These are phyloP conservation scores for Chlorodrepanis virens DNA, from an alignment of 2,113 vertebrate genomes.

Conservation along the genomic window DNA sequence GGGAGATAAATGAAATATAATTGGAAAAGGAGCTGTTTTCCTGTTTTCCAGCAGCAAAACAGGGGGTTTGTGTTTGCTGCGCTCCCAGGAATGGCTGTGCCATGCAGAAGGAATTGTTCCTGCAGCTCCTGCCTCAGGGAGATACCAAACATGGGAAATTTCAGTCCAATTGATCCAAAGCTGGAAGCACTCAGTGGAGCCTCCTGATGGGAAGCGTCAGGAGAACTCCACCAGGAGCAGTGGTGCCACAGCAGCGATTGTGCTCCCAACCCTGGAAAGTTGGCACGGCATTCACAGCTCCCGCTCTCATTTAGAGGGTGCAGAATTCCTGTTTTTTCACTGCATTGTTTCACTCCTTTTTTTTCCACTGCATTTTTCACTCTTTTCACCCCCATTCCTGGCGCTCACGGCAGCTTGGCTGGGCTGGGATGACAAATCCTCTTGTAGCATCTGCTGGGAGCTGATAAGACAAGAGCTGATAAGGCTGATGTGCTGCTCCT, in stretches of 20 bases:
- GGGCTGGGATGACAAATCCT: conserved; percentile 21
- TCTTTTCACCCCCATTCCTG: not conserved
- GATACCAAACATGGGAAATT: conserved; percentile 42
- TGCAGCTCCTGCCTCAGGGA: conserved; percentile 23
- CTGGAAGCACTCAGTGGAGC: not conserved
- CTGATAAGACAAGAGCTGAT: conserved; percentile 46
- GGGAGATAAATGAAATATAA: not conserved
- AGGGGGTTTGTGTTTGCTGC: not conserved
- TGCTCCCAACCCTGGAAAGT: not conserved
- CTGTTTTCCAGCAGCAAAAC: not conserved
- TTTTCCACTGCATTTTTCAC: no score
- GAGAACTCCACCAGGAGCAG: not conserved
- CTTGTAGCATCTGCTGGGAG: conserved; percentile 36
- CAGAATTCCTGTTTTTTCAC: not conserved
- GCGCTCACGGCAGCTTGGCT: not conserved
- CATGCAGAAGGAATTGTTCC: not conserved
- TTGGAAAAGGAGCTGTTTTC: not conserved
- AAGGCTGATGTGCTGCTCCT: not conserved
- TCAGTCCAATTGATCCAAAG: not conserved
- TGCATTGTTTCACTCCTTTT: not conserved
- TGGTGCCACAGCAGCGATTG: not conserved
- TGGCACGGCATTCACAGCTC: not conserved
- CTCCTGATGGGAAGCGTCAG: conserved; percentile 30
- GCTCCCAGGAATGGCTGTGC: not conserved
- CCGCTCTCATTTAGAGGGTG: not conserved